Conservation (phyloP, 2,888 invertebrate species). For the Brachyptera risi region DNA sequence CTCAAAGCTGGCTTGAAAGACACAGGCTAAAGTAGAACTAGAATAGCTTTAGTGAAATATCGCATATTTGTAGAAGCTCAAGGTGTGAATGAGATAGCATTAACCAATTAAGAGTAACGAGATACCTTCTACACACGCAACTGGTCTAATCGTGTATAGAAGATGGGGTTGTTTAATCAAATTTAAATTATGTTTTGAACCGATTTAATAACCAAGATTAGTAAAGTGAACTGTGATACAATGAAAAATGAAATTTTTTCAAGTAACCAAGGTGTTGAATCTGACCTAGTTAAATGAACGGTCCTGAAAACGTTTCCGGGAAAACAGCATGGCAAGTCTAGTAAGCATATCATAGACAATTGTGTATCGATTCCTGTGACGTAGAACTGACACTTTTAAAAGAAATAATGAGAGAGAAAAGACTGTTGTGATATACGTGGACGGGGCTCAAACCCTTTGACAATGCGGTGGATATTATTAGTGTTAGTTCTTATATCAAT, state of each 20-base stretch:
- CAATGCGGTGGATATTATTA: not conserved
- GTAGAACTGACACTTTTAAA: not conserved
- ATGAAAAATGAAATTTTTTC: no score
- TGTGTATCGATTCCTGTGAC: not conserved
- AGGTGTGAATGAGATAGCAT: no score
- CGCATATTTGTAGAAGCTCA: no score
- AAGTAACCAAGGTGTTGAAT: no score
- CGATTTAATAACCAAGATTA: no score
- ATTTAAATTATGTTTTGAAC: no score
- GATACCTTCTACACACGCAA: not conserved
- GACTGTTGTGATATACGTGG: not conserved
- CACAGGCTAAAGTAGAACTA: not conserved
- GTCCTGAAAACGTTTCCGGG: no score
- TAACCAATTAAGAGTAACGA: no score
- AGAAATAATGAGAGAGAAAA: not conserved
- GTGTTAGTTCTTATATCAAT: not conserved
- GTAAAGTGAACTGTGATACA: no score
- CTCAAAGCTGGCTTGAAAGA: slow-evolving; percentile 1
- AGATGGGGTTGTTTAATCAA: no score
- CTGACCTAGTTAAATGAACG: not conserved
- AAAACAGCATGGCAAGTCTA: not conserved
- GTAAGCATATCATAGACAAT: not conserved
- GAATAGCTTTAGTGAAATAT: no score
- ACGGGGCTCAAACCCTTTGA: no score
- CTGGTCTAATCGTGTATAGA: not conserved